A percentile compares a stretch with the other conserved stretches of the same genome.
Evolutionary conservation across 2,797 vertebrate genomes (phyloP).

Genomic region (Petrocephalus sullivani): DNA sequence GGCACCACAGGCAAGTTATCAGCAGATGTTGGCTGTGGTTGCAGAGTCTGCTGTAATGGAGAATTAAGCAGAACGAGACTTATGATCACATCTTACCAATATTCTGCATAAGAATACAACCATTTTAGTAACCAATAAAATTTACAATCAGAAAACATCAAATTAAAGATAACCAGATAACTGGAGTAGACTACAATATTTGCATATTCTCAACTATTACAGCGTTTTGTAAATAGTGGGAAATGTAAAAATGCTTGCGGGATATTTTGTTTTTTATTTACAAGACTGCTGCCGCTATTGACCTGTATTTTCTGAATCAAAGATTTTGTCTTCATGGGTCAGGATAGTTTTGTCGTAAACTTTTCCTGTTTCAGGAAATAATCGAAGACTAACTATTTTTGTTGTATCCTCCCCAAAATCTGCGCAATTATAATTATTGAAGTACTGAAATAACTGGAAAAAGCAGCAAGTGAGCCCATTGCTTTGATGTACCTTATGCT

Average conservation of each 20-base stretch:
- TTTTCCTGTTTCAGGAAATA: background rate
- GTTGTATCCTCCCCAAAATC: background rate
- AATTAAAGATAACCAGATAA: background rate
- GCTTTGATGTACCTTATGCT: background rate
- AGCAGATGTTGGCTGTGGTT: slow-evolving; percentile 40
- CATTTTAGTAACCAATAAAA: background rate
- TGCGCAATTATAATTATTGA: background rate
- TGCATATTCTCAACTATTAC: background rate
- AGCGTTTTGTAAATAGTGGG: background rate
- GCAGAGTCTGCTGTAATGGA: slow-evolving; percentile 53
- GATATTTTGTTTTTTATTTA: background rate
- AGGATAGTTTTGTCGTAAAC: background rate
- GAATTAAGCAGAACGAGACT: background rate
- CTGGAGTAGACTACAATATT: background rate
- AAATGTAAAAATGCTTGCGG: background rate
- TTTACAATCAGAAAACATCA: background rate
- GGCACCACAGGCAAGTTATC: slow-evolving; percentile 47
- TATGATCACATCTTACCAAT: background rate
- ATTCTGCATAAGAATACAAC: background rate
- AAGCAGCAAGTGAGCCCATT: background rate
- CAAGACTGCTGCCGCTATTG: background rate
- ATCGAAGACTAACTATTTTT: background rate
- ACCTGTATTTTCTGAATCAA: background rate
- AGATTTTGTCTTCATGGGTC: background rate
- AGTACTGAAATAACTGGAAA: background rate